These are phyloP conservation scores for Sceliomorpha sp. DNA, from an alignment of 2,888 invertebrate species.

Conservation along the genomic window DNA sequence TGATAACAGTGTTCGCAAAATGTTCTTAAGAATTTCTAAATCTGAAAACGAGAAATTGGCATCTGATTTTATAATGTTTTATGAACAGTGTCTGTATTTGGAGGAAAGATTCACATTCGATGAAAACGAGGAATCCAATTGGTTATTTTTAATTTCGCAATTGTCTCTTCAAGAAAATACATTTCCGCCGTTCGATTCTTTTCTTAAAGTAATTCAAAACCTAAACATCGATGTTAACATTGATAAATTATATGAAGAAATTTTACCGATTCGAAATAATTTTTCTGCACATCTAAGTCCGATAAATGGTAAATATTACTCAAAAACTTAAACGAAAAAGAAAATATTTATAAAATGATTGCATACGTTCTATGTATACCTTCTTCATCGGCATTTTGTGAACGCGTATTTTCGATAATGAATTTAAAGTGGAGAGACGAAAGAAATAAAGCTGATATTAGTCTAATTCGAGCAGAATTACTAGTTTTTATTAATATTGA, in stretches of 20 bases:
- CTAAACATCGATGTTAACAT: too few species aligned
- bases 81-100: background rate
- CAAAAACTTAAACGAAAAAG: background rate
- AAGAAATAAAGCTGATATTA: background rate
- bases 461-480: background rate
- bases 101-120: background rate
- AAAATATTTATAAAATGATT: slow-evolving; percentile 1
- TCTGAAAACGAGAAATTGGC: background rate
- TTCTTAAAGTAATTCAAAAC: slow-evolving; percentile 1
- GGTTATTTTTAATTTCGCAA: background rate
- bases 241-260: slow-evolving; percentile 3
- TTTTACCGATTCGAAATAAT: background rate
- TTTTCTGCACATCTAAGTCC: background rate
- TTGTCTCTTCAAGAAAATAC: background rate
- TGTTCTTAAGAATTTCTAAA: background rate
- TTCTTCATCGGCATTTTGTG: background rate
- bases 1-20: too few species aligned
- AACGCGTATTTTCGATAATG: too few species aligned
- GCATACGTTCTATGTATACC: background rate
- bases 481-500: background rate
- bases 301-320: slow-evolving; percentile 6
- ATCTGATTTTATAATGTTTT: background rate
- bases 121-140: background rate
- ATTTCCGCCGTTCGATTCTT: background rate
- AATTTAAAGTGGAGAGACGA: slow-evolving; percentile 1